phyloP scores from a whole-genome alignment of 2,113 vertebrate species.

The Paradoxurus hermaphroditus region DNA sequence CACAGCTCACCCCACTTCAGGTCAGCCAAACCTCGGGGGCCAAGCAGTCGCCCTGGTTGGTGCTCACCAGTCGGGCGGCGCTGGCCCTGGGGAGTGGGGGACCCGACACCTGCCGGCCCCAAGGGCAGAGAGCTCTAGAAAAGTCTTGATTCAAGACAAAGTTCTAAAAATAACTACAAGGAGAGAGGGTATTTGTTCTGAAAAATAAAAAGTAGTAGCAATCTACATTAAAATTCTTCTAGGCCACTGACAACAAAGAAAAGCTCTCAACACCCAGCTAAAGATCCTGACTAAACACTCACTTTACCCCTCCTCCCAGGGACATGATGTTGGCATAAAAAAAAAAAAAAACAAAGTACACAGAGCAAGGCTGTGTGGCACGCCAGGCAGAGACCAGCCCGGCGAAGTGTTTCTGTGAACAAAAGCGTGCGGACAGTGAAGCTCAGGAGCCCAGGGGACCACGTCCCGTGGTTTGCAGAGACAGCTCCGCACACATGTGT shows the following conservation, averaged over 20 bases:
- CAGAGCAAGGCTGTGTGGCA: neutral
- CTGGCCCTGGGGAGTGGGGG: too few relatives aligned
- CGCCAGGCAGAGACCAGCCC: rapidly evolving
- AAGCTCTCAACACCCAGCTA: neutral
- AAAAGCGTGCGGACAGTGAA: rapidly evolving
- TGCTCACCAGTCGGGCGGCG: rapidly evolving
- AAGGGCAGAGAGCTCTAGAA: neutral
- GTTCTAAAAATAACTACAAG: neutral
- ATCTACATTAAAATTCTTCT: neutral
- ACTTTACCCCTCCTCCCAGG: too few relatives aligned
- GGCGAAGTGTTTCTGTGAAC: neutral
- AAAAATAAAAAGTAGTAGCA: neutral
- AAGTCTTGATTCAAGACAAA: neutral
- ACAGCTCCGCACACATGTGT: rapidly evolving
- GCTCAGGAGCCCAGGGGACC: neutral
- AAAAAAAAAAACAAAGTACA: too few relatives aligned
- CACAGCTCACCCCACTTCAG: neutral
- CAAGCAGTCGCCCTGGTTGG: too few relatives aligned
- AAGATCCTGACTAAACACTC: too few relatives aligned
- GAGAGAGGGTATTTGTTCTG: neutral
- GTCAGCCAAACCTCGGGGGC: neutral
- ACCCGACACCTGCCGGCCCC: neutral
- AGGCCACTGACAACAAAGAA: neutral
- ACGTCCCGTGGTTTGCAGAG: neutral
- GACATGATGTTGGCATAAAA: neutral